A percentile compares a stretch with the other conserved stretches of the same genome.
These are phyloP conservation scores for Cololabis saira DNA, from an alignment of 2,113 vertebrate species.

Conservation along the genomic window DNA sequence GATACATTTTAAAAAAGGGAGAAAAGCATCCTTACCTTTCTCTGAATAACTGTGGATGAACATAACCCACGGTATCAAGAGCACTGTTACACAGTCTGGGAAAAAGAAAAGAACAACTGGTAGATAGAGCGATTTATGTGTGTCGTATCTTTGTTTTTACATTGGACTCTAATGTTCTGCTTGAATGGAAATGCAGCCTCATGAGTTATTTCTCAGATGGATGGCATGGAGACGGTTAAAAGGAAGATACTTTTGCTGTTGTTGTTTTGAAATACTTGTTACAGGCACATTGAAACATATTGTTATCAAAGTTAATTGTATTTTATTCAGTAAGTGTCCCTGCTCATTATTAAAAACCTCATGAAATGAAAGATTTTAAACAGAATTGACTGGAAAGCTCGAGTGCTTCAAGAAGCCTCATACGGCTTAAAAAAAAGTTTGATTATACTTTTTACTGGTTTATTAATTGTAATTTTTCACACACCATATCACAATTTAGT, in stretches of 20 bases:
- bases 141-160: not conserved
- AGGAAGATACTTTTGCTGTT: not conserved
- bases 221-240: not conserved
- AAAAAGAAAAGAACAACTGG: not conserved
- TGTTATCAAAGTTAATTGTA: not conserved
- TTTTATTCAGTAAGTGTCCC: not conserved
- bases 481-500: not conserved
- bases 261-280: no score
- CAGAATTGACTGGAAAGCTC: not conserved
- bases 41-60: not conserved
- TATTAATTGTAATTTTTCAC: not conserved
- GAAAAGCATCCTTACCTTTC: not conserved
- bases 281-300: not conserved
- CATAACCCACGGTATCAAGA: no score
- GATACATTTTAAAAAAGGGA: no score
- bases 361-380: not conserved
- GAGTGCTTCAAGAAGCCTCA: not conserved
- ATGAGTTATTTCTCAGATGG: not conserved
- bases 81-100: no score
- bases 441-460: not conserved
- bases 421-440: not conserved
- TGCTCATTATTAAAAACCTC: not conserved
- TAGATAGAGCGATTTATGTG: not conserved
- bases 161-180: not conserved
- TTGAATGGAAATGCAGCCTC: not conserved